These are phyloP conservation scores for Manis javanica DNA, from an alignment of 2,797 vertebrate genomes.

Conservation along the genomic window DNA sequence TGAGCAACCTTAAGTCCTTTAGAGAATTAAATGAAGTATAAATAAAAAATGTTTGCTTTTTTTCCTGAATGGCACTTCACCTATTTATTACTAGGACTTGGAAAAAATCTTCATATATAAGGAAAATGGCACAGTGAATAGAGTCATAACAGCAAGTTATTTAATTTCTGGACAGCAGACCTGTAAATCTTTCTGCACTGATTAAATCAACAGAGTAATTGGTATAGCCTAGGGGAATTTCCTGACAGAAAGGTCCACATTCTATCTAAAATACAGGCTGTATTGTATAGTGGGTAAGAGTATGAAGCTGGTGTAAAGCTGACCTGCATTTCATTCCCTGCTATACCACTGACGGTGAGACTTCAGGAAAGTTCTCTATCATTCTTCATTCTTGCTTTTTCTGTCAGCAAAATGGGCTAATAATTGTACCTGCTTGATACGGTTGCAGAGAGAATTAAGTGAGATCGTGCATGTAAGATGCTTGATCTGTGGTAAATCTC, in stretches of 20 bases:
- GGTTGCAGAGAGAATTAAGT: background rate
- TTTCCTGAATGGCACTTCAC: background rate
- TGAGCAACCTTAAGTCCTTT: background rate
- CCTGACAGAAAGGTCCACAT: background rate
- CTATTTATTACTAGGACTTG: constrained; percentile 29
- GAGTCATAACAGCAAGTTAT: background rate
- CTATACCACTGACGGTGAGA: background rate
- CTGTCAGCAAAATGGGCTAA: background rate
- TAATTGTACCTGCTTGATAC: background rate
- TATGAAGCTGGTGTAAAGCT: background rate
- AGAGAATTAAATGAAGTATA: background rate
- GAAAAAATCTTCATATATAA: background rate
- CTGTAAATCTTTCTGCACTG: background rate
- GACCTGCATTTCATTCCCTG: background rate
- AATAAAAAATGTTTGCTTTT: background rate
- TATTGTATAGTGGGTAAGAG: too few relatives aligned
- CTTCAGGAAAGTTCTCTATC: background rate
- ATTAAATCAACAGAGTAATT: background rate
- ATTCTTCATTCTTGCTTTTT: background rate
- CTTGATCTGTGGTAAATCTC: background rate
- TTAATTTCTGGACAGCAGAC: background rate
- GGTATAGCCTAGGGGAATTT: background rate
- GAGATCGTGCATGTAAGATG: background rate
- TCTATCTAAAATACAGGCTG: background rate
- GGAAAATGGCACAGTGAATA: background rate